These are phyloP conservation scores for Orthosia cruda DNA, from an alignment of 2,888 invertebrate genomes.

Conservation along the genomic window DNA sequence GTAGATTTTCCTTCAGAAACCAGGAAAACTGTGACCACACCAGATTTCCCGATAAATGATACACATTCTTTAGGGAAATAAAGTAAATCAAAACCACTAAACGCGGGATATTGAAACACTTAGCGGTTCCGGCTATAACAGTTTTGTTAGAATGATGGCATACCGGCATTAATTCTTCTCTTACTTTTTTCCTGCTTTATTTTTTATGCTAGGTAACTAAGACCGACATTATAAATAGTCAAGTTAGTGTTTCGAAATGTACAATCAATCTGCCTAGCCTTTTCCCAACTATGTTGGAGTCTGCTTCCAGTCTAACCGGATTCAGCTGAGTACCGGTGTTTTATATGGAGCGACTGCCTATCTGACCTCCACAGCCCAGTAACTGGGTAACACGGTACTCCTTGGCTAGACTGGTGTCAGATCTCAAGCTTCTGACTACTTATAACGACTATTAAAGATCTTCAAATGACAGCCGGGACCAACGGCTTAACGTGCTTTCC, in stretches of 20 bases:
- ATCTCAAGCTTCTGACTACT: too few species aligned
- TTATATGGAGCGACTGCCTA: too few species aligned
- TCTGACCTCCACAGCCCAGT: too few species aligned
- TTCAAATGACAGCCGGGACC: too few species aligned
- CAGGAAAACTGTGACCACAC: constrained; percentile 6
- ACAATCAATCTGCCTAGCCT: too few species aligned
- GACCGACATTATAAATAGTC: background rate
- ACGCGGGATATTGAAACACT: constrained; percentile 30
- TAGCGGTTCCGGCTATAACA: background rate
- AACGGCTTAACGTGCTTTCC: too few species aligned
- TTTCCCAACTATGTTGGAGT: too few species aligned
- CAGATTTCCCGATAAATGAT: background rate
- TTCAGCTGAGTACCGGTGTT: too few species aligned
- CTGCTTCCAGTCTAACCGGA: too few species aligned
- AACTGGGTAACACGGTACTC: too few species aligned
- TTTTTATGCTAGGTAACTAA: background rate
- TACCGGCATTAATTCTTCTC: background rate
- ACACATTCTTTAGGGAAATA: constrained; percentile 23
- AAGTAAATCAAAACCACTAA: constrained; percentile 35
- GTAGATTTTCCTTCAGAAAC: background rate
- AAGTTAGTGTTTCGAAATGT: background rate
- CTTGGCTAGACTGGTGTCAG: too few species aligned
- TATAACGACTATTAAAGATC: too few species aligned
- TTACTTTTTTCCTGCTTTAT: background rate
- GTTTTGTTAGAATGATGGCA: background rate